Base-by-base conservation (phyloP, 2,888 invertebrate genomes). In the Brachynemurus nebulosus region DNA sequence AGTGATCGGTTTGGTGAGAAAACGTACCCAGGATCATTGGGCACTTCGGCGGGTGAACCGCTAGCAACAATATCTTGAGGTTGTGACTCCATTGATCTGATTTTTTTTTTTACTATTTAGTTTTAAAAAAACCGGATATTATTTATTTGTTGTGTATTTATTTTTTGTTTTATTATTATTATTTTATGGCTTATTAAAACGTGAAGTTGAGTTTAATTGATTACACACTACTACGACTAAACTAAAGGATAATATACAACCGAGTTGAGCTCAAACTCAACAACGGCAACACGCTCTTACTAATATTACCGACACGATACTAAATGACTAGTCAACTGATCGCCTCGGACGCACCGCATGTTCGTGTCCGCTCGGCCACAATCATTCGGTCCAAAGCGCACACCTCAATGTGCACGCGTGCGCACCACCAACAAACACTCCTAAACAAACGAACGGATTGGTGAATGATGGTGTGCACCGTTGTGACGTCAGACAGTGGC, bases 11-110 rank as follows among this genome's bases (percentile, higher is more conserved):
- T 17, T 40, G 40, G 35, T 20, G 23, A 21, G 27, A 20, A 40
- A 49, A 60, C 72, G 68, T 81, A 90, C 90, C 90, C 90, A 67
- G 90, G 90, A 71, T 90, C 91, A 74, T 91, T 91, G 69, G 89
- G 85, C 69, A 86, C 86, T 74, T 90, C 90, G 53, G 86, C 83
- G 62, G 86, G 84, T 64, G 86, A 82, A 64, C 80, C 78, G 64
- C 80, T 80, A 55, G 72, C 70, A 57, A 74, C 75, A 67, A 78
- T 76, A 65, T 86, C 86, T 71, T 85, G 85, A 62, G 66, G 78
- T 65, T 80, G 82, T 67, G 78, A 71, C 71, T 82, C 82, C 82
- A 82, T 82, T 58, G 56, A 60, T 57, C 52, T 53, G 50, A 50
- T 23, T 17, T 20, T 17, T 40, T 40, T 14, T 40, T 40, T n/a